Conservation (phyloP, 2,797 vertebrate species). For the Bradypodion pumilum region DNA sequence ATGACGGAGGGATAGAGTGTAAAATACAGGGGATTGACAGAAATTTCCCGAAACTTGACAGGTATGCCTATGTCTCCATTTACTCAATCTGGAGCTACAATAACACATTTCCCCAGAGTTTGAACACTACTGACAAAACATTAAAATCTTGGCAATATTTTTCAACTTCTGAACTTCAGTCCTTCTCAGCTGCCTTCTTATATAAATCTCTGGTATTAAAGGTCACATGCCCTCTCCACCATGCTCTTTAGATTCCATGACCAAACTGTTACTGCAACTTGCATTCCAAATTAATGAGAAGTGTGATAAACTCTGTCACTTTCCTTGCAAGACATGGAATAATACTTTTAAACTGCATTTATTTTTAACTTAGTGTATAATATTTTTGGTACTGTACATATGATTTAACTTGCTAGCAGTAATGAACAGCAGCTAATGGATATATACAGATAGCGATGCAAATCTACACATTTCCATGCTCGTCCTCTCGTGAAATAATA, state of each 20-base stretch:
- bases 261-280: slow-evolving; percentile 64
- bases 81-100: slow-evolving; percentile 1
- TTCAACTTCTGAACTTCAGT: slow-evolving; percentile 65
- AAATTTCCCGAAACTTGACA: too few species aligned
- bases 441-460: background rate
- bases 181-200: slow-evolving; percentile 59
- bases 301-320: slow-evolving; percentile 65
- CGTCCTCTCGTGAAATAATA: background rate
- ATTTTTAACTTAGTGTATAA: slow-evolving; percentile 18
- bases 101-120: slow-evolving; percentile 37
- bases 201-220: slow-evolving; percentile 69
- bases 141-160: slow-evolving; percentile 61
- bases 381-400: slow-evolving; percentile 32
- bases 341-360: slow-evolving; percentile 36
- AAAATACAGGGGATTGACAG: too few species aligned
- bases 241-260: slow-evolving; percentile 71
- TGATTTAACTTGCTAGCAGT: background rate
- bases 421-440: background rate
- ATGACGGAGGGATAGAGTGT: too few species aligned
- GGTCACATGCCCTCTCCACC: slow-evolving; percentile 70
- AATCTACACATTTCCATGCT: background rate
- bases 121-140: slow-evolving; percentile 50
- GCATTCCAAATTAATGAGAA: slow-evolving; percentile 75
- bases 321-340: slow-evolving; percentile 41
- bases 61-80: background rate